Evolutionary conservation across 2,113 vertebrate species (phyloP), one percentile per base, ranked within the genome.

Genomic region (Rhadina sibilatrix): DNA sequence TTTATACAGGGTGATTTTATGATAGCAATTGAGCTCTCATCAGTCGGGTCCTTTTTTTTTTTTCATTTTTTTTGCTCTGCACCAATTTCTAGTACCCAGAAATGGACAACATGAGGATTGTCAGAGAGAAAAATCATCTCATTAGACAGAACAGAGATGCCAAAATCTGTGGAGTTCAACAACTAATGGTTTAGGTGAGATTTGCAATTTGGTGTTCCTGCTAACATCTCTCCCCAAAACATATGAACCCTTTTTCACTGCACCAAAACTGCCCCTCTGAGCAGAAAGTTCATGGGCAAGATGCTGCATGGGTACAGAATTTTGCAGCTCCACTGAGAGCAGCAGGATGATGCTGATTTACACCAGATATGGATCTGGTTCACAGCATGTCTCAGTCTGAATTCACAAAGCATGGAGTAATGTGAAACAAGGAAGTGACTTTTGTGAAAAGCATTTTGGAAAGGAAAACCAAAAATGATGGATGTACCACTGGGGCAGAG

Each of bases 371-470:
- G 22, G 78, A 91, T 93, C 82, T 96, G 81, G 10, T 93, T 89
- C 88, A 11, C 70, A 91, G 83, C 75, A 49, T 83, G 85, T 63
- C 91, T 82, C 94, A 47, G 65, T 75, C 80, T 92, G 92, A 94
- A 97, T 95, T 95, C 95, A 96, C 84, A 86, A 94, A 88, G 96
- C 74, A 59, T 94, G 87, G 87, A 95, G 92, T 96, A 94, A 97
- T 96, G 96, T 87, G 90, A 93, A 97, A 95, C 65, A 25, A 97
- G 95, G 95, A 97, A 97, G 95, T 97, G 95, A 97, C 95, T 97
- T 95, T 91, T 96, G 87, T 96, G 90, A 96, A 96, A 96, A 96
- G 85, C 92, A 95, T 96, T 96, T 97, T 97, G 94, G 95, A 97
- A 96, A 81, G 90, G 96, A 96, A 96, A 97, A 96, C 95, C 79